phyloP scores from a whole-genome alignment of 2,113 vertebrate genomes.

The Brachypodius melanocephalos region DNA sequence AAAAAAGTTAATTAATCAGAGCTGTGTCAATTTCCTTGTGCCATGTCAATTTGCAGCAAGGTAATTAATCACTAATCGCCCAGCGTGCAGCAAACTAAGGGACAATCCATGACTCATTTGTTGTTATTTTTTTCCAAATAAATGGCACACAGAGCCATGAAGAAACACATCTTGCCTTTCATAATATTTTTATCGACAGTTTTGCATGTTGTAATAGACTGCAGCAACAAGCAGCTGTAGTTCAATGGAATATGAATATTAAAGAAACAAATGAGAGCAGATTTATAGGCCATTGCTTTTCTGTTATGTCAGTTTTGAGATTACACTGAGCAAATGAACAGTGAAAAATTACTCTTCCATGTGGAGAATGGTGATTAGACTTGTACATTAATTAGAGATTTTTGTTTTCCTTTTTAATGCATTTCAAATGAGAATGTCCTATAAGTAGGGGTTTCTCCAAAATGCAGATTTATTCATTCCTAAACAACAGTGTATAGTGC shows the following conservation, averaged over 20 bases:
- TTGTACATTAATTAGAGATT: slow-evolving; percentile 88
- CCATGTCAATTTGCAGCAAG: slow-evolving; percentile 82
- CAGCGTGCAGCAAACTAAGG: slow-evolving; percentile 73
- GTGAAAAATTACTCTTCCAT: slow-evolving; percentile 86
- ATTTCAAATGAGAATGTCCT: slow-evolving; percentile 80
- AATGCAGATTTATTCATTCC: slow-evolving; percentile 68
- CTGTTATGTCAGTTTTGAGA: slow-evolving; percentile 84
- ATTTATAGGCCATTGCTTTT: slow-evolving; percentile 82
- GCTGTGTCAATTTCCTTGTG: slow-evolving; percentile 83
- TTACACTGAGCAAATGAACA: slow-evolving; percentile 84
- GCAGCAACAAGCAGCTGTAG: slow-evolving; percentile 78
- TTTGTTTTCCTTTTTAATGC: slow-evolving; percentile 80
- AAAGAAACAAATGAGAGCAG: slow-evolving; percentile 80
- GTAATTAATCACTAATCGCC: slow-evolving; percentile 89
- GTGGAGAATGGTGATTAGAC: slow-evolving; percentile 86
- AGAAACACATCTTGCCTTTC: slow-evolving; percentile 78
- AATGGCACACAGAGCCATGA: slow-evolving; percentile 69
- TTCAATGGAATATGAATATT: slow-evolving; percentile 83
- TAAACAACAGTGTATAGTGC: slow-evolving; percentile 57
- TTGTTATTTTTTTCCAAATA: slow-evolving; percentile 70
- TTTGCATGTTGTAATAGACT: slow-evolving; percentile 78
- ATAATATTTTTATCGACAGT: slow-evolving; percentile 81
- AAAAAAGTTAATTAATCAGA: slow-evolving; percentile 88
- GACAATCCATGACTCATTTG: slow-evolving; percentile 75
- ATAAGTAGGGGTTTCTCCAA: slow-evolving; percentile 70